Percentiles rank a stretch among this genome's conserved stretches.
phyloP scores from a whole-genome alignment of 1,140 invertebrate genomes.

The Harpegnathos saltator region DNA sequence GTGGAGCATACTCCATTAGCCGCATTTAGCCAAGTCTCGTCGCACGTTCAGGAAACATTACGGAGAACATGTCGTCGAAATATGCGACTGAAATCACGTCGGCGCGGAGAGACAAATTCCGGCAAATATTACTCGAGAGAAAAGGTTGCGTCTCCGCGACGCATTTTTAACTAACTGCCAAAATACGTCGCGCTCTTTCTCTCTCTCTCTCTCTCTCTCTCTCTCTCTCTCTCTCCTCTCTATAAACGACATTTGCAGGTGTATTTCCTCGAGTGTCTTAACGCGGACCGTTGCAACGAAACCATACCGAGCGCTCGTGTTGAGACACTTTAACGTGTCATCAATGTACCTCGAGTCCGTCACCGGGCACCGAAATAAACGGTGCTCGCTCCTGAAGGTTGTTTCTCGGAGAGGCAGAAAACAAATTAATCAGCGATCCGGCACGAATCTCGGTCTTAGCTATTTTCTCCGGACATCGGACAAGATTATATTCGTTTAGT shows the following conservation, averaged over 20 bases:
- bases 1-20: not conserved
- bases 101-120: not conserved
- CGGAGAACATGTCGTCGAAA: not conserved
- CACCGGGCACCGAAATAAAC: not conserved
- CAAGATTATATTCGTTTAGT: slow-evolving; percentile 39
- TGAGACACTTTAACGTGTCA: not conserved
- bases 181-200: no score
- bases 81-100: not conserved
- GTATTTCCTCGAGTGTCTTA: slow-evolving; percentile 20
- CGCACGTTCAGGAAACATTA: not conserved
- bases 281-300: not conserved
- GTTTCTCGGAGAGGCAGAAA: not conserved
- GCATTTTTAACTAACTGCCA: slow-evolving; percentile 5
- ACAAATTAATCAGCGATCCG: no score
- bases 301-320: not conserved
- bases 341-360: not conserved
- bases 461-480: not conserved
- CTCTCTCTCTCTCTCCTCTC: no score
- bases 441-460: not conserved
- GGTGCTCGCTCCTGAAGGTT: no score
- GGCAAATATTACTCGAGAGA: not conserved
- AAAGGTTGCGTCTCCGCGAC: slow-evolving; percentile 1
- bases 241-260: no score
- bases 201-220: no score
- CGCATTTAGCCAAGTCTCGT: not conserved